Base-by-base conservation (phyloP, 2,113 vertebrate genomes). In the Muscicapa adusta region DNA sequence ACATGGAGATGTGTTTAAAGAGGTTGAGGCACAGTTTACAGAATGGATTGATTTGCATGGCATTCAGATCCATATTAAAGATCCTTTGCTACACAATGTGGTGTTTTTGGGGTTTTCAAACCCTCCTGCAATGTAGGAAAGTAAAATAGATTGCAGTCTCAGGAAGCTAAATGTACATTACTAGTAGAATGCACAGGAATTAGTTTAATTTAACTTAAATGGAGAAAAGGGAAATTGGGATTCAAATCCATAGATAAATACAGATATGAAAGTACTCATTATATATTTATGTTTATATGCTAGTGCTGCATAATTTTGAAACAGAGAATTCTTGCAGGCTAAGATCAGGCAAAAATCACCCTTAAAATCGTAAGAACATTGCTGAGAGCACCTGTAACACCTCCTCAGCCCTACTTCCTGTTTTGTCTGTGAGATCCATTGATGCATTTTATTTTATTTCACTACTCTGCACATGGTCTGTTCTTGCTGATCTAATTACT, bases 31-130 rank as follows among this genome's bases (percentile, higher is more conserved):
- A 75, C 20, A 87, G 95, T 97, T 98, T 98, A 97, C 88, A 87
- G 91, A 95, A 94, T 57, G 85, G 93, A 91, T 97, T 97, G 96
- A 97, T 98, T 97, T 98, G 93, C 72, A 84, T 80, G 84, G 68
- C 82, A 56, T 95, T 87, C 45, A 63, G 85, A 95, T 92, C 45
- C 9, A 56, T 89, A 87, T 70, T 97, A 96, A 88, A 97, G 65
- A 95, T 95, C 65, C 50, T 89, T 77, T 31, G 36, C 73, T 75
- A 73, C 82, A 74, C 1, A 1, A 76, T 51, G 18, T 3, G 8
- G 68, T 89, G 74, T 23, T 84, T 95, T 96, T 80, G 70, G 66
- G 76, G 88, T 91, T 91, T 97, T 96, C 80, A 91, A 93, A 95
- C 34, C 19, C 28, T 91, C 38, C 74, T 89, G 47, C 83, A 90